Evolutionary conservation across 2,888 invertebrate species (phyloP).

Genomic region (Chesias legatella): DNA sequence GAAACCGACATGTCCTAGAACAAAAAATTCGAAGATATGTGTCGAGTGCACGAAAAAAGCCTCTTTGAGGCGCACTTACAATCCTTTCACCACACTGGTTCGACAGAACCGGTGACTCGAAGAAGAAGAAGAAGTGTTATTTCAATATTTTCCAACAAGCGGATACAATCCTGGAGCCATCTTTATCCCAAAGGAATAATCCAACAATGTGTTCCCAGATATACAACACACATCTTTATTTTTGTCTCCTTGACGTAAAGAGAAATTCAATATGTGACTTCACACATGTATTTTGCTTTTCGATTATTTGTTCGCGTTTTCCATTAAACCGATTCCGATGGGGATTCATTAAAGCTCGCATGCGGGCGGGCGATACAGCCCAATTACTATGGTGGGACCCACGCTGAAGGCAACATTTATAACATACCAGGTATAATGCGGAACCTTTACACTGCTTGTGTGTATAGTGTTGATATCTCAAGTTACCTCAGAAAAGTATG

Average conservation of each 20-base stretch:
- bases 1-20: too few species aligned
- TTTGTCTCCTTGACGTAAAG: neutral
- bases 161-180: conserved; percentile 33
- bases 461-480: too few species aligned
- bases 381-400: conserved; percentile 19
- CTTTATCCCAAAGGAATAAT: conserved; percentile 31
- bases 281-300: conserved; percentile 25
- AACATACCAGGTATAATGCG: conserved; percentile 1
- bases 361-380: conserved; percentile 15
- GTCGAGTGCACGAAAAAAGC: too few species aligned
- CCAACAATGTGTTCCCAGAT: conserved; percentile 32
- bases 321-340: conserved; percentile 30
- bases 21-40: too few species aligned
- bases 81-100: too few species aligned
- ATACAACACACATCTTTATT: conserved; percentile 24
- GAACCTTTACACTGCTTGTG: too few species aligned
- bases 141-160: conserved; percentile 23
- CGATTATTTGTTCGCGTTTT: conserved; percentile 35
- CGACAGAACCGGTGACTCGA: too few species aligned
- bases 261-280: conserved; percentile 9
- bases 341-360: conserved; percentile 29
- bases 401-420: conserved; percentile 26
- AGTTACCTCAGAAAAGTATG: too few species aligned
- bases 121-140: too few species aligned
- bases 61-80: too few species aligned